Evolutionary conservation across 1,140 invertebrate species (phyloP).

Genomic region (Neodiprion virginianus): DNA sequence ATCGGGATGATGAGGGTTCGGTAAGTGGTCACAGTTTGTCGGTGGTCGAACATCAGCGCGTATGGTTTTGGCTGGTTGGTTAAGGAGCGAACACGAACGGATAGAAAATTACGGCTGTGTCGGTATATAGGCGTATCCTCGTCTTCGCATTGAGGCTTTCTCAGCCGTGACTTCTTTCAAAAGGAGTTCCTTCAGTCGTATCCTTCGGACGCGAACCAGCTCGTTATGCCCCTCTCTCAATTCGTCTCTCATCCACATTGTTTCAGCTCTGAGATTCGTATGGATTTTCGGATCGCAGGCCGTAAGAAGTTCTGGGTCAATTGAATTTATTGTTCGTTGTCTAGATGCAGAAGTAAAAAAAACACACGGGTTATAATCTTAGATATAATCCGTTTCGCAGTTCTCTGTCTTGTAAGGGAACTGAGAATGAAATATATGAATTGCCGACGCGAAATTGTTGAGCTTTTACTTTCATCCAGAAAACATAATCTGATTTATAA

Average conservation of each 20-base stretch:
- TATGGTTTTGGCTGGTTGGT: not conserved
- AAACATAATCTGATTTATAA: not conserved
- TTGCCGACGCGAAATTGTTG: not conserved
- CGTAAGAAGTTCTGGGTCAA: conserved; percentile 9
- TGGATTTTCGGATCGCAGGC: conserved; percentile 8
- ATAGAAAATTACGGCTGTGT: conserved; percentile 29
- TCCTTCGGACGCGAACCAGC: conserved; percentile 14
- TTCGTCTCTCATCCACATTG: conserved; percentile 18
- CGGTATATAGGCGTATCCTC: conserved; percentile 35
- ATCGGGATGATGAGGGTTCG: too few species aligned
- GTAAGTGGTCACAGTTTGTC: too few species aligned
- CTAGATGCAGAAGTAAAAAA: not conserved
- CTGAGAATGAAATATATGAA: not conserved
- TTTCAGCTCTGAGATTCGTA: conserved; percentile 13
- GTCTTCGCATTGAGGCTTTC: conserved; percentile 25
- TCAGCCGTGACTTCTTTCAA: not conserved
- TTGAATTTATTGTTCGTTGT: conserved; percentile 9
- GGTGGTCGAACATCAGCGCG: not conserved
- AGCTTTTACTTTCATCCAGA: not conserved
- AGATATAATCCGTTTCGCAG: not conserved
- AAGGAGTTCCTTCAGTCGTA: conserved; percentile 13
- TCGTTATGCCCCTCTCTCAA: conserved; percentile 17
- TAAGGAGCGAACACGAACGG: not conserved
- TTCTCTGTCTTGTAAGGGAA: not conserved
- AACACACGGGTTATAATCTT: not conserved